phyloP scores from a whole-genome alignment of 2,797 vertebrate species.

The Epinephelus awoara region DNA sequence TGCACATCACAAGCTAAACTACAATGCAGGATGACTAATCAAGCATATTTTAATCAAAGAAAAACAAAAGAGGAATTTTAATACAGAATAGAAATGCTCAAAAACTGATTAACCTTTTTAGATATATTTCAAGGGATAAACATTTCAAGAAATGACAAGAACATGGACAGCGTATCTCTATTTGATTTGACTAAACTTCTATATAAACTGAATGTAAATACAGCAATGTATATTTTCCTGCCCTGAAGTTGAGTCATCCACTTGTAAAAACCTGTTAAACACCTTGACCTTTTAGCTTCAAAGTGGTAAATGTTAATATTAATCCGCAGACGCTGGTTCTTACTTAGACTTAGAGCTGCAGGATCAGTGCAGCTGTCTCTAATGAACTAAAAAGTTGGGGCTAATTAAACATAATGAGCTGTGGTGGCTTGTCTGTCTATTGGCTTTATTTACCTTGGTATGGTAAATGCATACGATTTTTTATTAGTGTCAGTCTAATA shows the following conservation, averaged over 20 bases:
- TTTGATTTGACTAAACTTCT: not conserved
- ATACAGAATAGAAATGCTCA: no score
- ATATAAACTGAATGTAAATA: not conserved
- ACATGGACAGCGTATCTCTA: not conserved
- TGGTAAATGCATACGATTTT: not conserved
- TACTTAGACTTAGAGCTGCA: conserved; percentile 18
- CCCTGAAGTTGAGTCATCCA: not conserved
- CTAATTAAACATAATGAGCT: conserved; percentile 49
- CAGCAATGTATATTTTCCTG: not conserved
- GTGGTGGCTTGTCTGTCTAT: conserved; percentile 12
- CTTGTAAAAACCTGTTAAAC: not conserved
- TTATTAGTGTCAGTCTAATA: not conserved
- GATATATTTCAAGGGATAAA: no score
- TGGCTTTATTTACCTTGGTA: not conserved
- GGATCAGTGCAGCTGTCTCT: conserved; percentile 42
- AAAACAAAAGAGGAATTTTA: no score
- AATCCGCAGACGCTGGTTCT: not conserved
- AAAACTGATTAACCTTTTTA: no score
- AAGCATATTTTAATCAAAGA: no score
- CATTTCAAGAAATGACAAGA: not conserved
- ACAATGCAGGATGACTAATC: no score
- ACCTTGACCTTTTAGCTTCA: not conserved
- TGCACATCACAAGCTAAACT: no score
- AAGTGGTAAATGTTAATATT: conserved; percentile 2
- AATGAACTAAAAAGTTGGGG: conserved; percentile 25